A percentile compares a stretch with the other conserved stretches of the same genome.
These are phyloP conservation scores for Lypha dubia DNA, from an alignment of 2,888 invertebrate genomes.

Conservation along the genomic window DNA sequence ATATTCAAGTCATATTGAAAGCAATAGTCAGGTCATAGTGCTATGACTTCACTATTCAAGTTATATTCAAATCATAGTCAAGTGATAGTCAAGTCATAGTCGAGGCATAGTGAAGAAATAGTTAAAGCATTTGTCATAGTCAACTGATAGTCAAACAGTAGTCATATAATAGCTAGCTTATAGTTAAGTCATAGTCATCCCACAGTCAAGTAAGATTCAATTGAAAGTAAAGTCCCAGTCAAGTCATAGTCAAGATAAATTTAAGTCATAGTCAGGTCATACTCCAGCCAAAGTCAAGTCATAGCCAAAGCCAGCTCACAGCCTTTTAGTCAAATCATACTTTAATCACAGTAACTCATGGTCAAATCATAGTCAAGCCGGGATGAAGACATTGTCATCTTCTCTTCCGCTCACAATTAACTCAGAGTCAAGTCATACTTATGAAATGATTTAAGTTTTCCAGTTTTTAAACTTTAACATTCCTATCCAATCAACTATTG, in stretches of 20 bases:
- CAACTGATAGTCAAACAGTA: background rate
- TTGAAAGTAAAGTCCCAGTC: background rate
- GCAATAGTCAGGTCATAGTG: too few species aligned
- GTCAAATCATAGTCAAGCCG: background rate
- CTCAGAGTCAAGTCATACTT: too few species aligned
- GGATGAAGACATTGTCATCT: background rate
- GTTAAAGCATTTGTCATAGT: background rate
- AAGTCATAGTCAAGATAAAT: background rate
- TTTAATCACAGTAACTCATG: background rate
- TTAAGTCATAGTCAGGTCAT: too few species aligned
- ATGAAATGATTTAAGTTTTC: too few species aligned
- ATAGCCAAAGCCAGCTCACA: too few species aligned
- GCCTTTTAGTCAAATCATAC: background rate
- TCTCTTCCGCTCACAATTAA: background rate
- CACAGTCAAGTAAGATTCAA: background rate
- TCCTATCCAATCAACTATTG: too few species aligned
- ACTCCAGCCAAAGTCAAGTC: background rate
- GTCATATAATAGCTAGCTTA: background rate
- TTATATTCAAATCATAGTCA: too few species aligned
- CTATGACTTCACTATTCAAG: too few species aligned
- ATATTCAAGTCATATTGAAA: too few species aligned
- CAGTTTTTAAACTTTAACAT: too few species aligned
- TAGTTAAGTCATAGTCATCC: background rate
- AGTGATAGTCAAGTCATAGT: too few species aligned
- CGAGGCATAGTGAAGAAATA: too few species aligned